Conservation (phyloP, 2,797 vertebrate genomes). For the Dendrocincla tyrannina region DNA sequence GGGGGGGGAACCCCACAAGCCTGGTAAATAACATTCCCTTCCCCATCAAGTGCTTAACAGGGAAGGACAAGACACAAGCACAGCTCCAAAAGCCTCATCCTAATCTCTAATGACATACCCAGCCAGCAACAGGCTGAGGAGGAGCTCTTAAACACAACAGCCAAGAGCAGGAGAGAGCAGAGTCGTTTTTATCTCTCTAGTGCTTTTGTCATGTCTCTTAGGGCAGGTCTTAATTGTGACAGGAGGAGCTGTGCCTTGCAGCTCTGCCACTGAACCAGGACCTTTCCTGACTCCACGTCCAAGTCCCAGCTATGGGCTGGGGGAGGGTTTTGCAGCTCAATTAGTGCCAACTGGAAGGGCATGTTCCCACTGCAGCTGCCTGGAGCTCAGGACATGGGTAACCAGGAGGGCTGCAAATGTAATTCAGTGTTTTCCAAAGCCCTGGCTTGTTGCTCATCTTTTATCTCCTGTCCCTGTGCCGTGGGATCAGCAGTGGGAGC, state of each 20-base stretch:
- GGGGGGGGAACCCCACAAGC: not conserved
- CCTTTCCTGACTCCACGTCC: not conserved
- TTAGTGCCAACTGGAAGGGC: not conserved
- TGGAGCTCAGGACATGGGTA: not conserved
- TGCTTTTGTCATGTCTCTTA: not conserved
- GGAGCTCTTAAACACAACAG: not conserved
- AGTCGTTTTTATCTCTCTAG: not conserved
- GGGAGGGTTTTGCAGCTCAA: not conserved
- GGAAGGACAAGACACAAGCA: not conserved
- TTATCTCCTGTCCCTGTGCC: not conserved
- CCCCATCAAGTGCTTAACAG: not conserved
- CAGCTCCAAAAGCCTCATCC: not conserved
- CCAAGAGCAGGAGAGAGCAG: not conserved
- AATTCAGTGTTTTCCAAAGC: not conserved
- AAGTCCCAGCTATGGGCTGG: not conserved
- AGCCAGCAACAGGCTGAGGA: not conserved
- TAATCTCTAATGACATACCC: not conserved
- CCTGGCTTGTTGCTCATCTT: not conserved
- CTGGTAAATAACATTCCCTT: not conserved
- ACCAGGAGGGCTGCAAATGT: not conserved
- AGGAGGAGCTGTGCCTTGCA: not conserved
- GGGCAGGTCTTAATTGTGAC: not conserved
- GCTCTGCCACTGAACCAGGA: not conserved
- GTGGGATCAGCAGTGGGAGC: too few relatives aligned
- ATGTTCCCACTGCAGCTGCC: not conserved